Evolutionary conservation across 2,888 invertebrate genomes (phyloP).

Genomic region (Monoplex corrugatus): DNA sequence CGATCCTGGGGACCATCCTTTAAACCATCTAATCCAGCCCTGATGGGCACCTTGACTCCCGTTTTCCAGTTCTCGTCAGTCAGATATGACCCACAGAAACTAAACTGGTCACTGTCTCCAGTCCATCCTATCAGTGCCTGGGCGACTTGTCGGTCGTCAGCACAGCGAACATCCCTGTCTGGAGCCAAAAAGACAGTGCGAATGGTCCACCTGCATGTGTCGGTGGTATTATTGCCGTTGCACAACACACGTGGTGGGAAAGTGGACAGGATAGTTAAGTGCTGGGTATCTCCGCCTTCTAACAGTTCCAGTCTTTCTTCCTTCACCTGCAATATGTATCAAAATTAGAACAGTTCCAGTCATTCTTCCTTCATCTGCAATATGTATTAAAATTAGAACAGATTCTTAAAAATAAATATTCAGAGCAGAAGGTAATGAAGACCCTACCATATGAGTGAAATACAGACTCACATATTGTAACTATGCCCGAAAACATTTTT

Average conservation of each 20-base stretch:
- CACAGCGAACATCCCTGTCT: constrained; percentile 49
- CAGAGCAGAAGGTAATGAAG: too few relatives aligned
- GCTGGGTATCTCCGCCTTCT: constrained; percentile 57
- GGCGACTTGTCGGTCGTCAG: constrained; percentile 53
- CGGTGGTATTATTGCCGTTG: background rate
- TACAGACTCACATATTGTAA: too few relatives aligned
- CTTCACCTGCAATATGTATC: constrained; percentile 53
- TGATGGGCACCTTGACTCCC: constrained; percentile 55
- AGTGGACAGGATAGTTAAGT: constrained; percentile 53
- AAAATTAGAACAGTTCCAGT: constrained; percentile 54
- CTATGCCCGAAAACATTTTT: too few relatives aligned
- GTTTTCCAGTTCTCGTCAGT: constrained; percentile 61
- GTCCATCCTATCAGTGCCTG: constrained; percentile 62
- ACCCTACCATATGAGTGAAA: too few relatives aligned
- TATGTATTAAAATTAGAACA: constrained; percentile 32
- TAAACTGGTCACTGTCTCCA: background rate
- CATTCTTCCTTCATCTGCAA: constrained; percentile 58
- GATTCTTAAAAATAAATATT: constrained; percentile 3
- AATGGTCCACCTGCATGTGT: constrained; percentile 52
- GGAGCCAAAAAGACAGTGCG: constrained; percentile 44
- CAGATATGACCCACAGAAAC: constrained; percentile 56
- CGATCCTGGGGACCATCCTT: constrained; percentile 56
- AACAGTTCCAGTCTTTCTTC: constrained; percentile 57
- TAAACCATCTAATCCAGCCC: constrained; percentile 63
- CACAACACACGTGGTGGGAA: constrained; percentile 65